Conservation (phyloP, 2,797 vertebrate genomes). For the Parotocinclus haroldoi region DNA sequence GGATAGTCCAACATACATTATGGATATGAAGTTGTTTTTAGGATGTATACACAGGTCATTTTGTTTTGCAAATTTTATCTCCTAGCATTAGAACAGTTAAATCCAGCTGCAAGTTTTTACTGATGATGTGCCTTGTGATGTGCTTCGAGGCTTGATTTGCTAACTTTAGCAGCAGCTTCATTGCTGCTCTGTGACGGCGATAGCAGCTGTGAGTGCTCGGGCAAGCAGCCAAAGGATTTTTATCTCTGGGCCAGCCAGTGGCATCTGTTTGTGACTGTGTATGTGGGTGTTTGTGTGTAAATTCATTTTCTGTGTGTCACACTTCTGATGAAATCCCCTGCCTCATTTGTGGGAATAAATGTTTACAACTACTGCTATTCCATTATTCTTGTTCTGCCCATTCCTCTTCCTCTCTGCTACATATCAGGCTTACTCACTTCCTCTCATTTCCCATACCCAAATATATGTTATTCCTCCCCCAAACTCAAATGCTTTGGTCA, state of each 20-base stretch:
- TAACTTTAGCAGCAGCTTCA: conserved; percentile 54
- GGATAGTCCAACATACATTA: no score
- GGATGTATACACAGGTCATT: no score
- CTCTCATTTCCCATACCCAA: background rate
- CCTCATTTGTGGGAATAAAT: conserved; percentile 38
- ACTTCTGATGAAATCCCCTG: conserved; percentile 40
- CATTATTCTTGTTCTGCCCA: conserved; percentile 23
- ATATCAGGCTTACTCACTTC: background rate
- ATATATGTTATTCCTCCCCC: background rate
- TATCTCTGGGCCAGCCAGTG: conserved; percentile 14
- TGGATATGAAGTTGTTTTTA: no score
- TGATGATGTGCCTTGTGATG: conserved; percentile 15
- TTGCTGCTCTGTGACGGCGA: conserved; percentile 57
- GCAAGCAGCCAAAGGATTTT: conserved; percentile 59
- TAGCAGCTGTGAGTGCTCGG: conserved; percentile 57
- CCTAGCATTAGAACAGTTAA: no score
- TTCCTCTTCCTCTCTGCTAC: background rate
- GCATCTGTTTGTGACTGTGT: conserved; percentile 14
- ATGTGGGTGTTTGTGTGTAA: conserved; percentile 9
- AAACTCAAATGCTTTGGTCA: conserved; percentile 3
- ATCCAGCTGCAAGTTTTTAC: no score
- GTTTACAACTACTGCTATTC: conserved; percentile 22
- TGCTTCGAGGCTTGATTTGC: conserved; percentile 57
- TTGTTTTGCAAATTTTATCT: no score
- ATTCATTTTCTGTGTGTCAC: conserved; percentile 42